Percentiles rank a stretch among this genome's conserved stretches.
These are phyloP conservation scores for Gymnopithys bicolor DNA, from an alignment of 2,797 vertebrate genomes.

Conservation along the genomic window DNA sequence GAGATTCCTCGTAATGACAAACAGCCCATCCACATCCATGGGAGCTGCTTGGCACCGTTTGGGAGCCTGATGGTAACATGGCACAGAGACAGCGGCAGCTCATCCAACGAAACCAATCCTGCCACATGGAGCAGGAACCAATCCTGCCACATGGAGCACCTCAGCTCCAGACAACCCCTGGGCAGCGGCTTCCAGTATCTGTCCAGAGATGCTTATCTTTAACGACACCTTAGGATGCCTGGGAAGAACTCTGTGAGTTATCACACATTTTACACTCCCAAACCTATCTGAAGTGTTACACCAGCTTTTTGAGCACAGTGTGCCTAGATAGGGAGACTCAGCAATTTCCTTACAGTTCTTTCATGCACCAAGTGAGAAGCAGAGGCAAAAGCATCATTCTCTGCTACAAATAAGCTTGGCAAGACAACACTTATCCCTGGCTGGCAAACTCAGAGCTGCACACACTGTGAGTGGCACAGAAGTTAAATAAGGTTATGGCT, in stretches of 20 bases:
- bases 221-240: background rate
- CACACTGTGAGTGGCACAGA: background rate
- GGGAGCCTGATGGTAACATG: fast-evolving
- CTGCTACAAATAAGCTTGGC: background rate
- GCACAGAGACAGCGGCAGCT: fast-evolving
- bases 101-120: background rate
- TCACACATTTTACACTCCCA: background rate
- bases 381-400: background rate
- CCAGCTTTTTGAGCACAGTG: background rate
- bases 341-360: background rate
- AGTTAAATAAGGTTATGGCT: background rate
- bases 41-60: background rate
- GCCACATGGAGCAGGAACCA: background rate
- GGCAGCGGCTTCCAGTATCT: background rate
- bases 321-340: background rate
- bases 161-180: background rate
- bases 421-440: background rate
- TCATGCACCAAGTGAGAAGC: background rate
- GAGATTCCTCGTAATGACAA: background rate
- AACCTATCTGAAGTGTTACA: background rate
- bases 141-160: background rate
- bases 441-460: background rate
- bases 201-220: background rate
- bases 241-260: background rate
- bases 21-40: fast-evolving